Percentiles rank a stretch among this genome's conserved stretches.
These are phyloP conservation scores for Astropecten irregularis DNA, from an alignment of 53 echinoderm and acorn worm genomes.

Conservation along the genomic window DNA sequence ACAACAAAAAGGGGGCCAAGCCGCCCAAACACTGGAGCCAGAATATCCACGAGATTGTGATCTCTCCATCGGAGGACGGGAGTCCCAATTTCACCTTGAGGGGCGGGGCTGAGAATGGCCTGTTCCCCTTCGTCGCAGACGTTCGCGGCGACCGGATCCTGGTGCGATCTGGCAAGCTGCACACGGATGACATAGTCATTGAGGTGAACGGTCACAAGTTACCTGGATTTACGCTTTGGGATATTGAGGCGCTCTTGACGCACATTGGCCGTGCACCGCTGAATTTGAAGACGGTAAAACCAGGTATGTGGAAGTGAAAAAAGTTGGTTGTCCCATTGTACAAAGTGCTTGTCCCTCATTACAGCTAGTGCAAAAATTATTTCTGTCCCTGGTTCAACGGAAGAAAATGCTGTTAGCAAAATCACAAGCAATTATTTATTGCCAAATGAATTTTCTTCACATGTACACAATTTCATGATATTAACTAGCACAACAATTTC, in stretches of 20 bases:
- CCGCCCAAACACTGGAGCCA: constrained; percentile 99
- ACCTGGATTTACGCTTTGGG: constrained; percentile 98
- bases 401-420: too few relatives aligned
- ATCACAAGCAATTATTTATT: too few relatives aligned
- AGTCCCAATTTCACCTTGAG: constrained; percentile 72
- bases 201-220: constrained; percentile 87
- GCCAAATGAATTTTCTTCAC: too few relatives aligned
- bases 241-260: constrained; percentile 76
- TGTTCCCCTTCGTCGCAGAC: constrained; percentile 78
- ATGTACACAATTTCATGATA: too few relatives aligned
- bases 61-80: constrained; percentile 74
- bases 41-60: constrained; percentile 72
- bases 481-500: too few relatives aligned
- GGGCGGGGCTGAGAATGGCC: constrained; percentile 99
- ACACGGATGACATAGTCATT: constrained; percentile 85
- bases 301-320: constrained; percentile 75
- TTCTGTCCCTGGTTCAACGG: too few relatives aligned
- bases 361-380: too few relatives aligned
- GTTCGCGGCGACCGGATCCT: constrained; percentile 77
- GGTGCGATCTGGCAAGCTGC: constrained; percentile 83
- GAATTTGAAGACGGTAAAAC: constrained; percentile 82
- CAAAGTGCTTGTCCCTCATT: too few relatives aligned
- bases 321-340: too few relatives aligned
- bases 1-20: constrained; percentile 82
- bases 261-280: constrained; percentile 70